Conservation (phyloP, 2,113 vertebrate genomes). For the Sapajus apella region DNA sequence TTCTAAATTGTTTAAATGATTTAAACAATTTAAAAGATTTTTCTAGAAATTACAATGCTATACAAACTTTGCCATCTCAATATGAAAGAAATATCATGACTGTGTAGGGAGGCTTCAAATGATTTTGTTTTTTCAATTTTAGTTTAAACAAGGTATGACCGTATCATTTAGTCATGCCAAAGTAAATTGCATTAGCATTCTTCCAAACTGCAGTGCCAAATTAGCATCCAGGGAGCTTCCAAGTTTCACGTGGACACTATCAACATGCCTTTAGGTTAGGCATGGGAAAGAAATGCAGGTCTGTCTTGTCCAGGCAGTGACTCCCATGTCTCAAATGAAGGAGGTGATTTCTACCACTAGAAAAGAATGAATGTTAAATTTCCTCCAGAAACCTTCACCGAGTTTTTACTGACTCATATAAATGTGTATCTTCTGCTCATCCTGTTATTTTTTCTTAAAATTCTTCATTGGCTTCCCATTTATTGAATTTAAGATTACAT, state of each 20-base stretch:
- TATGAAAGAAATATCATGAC: constrained; percentile 37
- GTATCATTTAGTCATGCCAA: neutral
- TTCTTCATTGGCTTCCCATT: neutral
- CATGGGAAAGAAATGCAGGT: neutral
- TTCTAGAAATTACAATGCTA: constrained; percentile 32
- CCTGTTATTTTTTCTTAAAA: neutral
- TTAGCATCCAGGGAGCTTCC: neutral
- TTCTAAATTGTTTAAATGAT: constrained; percentile 53
- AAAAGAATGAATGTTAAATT: neutral
- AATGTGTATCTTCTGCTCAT: neutral
- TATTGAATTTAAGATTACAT: neutral
- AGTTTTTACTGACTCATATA: neutral
- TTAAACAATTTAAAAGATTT: neutral
- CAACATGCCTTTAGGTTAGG: neutral
- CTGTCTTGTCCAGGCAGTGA: neutral
- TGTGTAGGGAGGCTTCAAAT: neutral
- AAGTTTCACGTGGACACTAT: neutral
- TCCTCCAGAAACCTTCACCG: neutral
- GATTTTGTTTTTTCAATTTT: neutral
- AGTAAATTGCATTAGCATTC: constrained; percentile 24
- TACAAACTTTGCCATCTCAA: neutral
- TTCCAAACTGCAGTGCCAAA: neutral
- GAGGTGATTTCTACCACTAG: neutral
- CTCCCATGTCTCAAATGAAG: neutral
- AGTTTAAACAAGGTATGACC: neutral